A percentile compares a stretch with the other conserved stretches of the same genome.
Conservation (phyloP, 2,888 invertebrate species). For the Isotomurus palustris region DNA sequence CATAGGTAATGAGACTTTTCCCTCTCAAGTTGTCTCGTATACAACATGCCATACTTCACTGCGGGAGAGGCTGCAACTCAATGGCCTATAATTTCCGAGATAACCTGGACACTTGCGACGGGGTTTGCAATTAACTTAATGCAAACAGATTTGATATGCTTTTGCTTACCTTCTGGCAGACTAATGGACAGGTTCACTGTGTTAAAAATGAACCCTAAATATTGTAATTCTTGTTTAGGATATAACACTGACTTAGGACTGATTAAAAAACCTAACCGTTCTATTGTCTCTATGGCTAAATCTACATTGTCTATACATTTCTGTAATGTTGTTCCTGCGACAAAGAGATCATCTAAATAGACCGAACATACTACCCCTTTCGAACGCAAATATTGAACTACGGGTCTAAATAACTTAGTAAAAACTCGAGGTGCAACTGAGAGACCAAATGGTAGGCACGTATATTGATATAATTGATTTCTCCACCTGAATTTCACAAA, state of each 20-base stretch:
- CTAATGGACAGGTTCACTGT: background rate
- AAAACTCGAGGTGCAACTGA: conserved; percentile 2
- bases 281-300: background rate
- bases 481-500: conserved; percentile 6
- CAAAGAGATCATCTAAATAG: conserved; percentile 11
- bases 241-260: conserved; percentile 2
- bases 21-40: conserved; percentile 17
- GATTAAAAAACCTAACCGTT: conserved; percentile 5
- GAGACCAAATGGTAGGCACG: conserved; percentile 12
- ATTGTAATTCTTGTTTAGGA: background rate
- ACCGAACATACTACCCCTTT: background rate
- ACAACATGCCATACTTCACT: conserved; percentile 11
- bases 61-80: conserved; percentile 18
- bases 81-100: conserved; percentile 7
- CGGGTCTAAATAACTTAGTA: conserved; percentile 3
- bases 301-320: background rate
- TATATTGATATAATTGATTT: conserved; percentile 1
- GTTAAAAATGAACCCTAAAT: conserved; percentile 11
- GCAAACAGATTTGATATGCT: background rate
- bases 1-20: conserved; percentile 7
- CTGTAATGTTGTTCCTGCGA: background rate
- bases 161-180: background rate
- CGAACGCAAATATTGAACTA: background rate
- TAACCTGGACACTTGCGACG: background rate
- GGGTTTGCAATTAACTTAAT: background rate